Conservation (phyloP, 2,113 vertebrate genomes). For the Holacanthus passer region DNA sequence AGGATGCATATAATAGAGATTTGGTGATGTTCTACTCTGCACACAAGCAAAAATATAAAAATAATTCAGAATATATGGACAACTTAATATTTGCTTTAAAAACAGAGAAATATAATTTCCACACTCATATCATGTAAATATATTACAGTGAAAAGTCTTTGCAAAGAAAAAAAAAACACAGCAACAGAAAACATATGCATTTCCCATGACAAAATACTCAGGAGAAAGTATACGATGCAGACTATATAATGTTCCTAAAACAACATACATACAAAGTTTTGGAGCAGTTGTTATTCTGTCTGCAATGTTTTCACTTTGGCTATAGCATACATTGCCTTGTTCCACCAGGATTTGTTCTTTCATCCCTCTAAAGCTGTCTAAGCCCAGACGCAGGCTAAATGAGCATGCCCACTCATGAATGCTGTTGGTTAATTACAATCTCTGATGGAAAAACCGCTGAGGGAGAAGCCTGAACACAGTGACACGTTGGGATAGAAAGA, state of each 20-base stretch:
- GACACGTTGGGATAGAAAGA: constrained; percentile 28
- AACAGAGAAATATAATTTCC: neutral
- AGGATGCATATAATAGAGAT: neutral
- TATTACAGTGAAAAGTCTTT: neutral
- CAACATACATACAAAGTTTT: constrained; percentile 58
- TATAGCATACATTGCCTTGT: constrained; percentile 59
- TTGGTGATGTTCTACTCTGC: neutral
- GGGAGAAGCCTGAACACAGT: constrained; percentile 54
- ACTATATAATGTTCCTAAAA: neutral
- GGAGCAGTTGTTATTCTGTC: constrained; percentile 68
- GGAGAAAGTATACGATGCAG: neutral
- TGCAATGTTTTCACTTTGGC: constrained; percentile 61
- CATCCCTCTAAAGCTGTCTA: constrained; percentile 74
- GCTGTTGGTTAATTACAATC: constrained; percentile 80
- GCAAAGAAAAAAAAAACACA: constrained; percentile 8
- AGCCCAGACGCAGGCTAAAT: constrained; percentile 73
- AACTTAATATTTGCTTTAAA: neutral
- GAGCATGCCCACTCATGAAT: constrained; percentile 80
- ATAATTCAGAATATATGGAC: neutral
- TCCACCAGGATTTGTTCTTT: constrained; percentile 78
- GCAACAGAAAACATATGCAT: neutral
- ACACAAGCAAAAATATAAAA: neutral
- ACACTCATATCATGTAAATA: neutral
- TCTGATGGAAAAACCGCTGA: constrained; percentile 74
- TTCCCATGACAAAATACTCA: constrained; percentile 3